phyloP scores from a whole-genome alignment of 1,140 invertebrate species.

The Drosophila arizonae region DNA sequence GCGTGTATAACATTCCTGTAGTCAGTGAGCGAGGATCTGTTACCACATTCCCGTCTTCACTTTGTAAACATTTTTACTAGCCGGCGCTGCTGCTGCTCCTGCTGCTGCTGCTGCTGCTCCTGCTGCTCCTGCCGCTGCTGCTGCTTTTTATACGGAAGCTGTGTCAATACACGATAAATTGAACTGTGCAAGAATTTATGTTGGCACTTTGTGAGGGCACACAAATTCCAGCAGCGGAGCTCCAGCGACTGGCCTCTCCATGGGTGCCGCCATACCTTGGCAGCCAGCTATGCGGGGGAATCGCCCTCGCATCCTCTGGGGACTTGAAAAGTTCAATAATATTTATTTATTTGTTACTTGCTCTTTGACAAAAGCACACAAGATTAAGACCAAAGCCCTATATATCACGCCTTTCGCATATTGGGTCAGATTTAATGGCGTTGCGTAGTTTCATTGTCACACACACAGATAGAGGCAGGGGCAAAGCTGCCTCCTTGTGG shows the following conservation, averaged over 20 bases:
- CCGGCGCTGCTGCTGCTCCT: conserved; percentile 3
- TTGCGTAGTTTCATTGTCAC: conserved; percentile 54
- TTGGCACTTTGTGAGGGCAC: conserved; percentile 66
- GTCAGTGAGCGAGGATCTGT: conserved; percentile 38
- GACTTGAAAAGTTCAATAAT: conserved; percentile 81
- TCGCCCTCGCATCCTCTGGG: conserved; percentile 16
- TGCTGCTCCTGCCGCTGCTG: conserved; percentile 36
- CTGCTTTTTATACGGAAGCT: conserved; percentile 63
- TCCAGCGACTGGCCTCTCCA: not conserved
- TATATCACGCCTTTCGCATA: conserved; percentile 69
- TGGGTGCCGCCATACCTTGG: not conserved
- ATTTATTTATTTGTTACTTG: conserved; percentile 80
- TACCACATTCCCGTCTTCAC: conserved; percentile 31
- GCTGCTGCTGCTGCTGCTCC: conserved; percentile 4
- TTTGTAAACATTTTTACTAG: conserved; percentile 75
- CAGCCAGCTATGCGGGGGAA: conserved; percentile 29
- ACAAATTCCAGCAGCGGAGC: conserved; percentile 18
- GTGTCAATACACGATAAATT: conserved; percentile 79
- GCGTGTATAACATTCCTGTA: conserved; percentile 44
- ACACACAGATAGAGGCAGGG: conserved; percentile 6
- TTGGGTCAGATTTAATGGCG: conserved; percentile 61
- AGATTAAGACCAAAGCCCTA: conserved; percentile 59
- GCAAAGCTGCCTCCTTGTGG: conserved; percentile 12
- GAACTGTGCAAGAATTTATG: conserved; percentile 78
- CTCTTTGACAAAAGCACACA: conserved; percentile 75